Percentiles rank a stretch among this genome's conserved stretches.
Conservation (phyloP, 2,797 vertebrate genomes). For the Melopsittacus undulatus region DNA sequence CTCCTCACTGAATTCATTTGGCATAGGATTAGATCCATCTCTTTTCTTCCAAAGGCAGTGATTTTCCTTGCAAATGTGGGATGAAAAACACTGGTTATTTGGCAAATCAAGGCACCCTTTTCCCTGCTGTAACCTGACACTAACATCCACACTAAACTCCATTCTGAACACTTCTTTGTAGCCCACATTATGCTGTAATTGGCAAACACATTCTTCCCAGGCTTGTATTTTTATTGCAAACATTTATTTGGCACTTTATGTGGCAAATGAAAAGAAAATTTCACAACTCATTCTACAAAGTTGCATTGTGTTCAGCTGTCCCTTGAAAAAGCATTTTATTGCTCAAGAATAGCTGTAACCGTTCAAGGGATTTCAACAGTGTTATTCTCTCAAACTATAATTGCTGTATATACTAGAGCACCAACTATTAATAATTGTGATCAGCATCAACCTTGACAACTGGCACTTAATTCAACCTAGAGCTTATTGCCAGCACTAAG, state of each 20-base stretch:
- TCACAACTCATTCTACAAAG: constrained; percentile 57
- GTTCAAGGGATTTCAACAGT: constrained; percentile 42
- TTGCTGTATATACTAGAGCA: neutral
- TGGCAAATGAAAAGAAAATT: constrained; percentile 57
- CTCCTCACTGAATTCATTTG: neutral
- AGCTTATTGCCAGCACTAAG: neutral
- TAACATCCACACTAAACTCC: neutral
- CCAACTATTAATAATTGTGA: neutral
- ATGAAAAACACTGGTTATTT: neutral
- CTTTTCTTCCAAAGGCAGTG: neutral
- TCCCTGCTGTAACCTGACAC: constrained; percentile 51
- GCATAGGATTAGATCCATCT: neutral
- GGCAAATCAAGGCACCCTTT: constrained; percentile 28
- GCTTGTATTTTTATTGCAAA: constrained; percentile 56
- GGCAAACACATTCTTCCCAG: constrained; percentile 43
- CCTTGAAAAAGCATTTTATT: constrained; percentile 56
- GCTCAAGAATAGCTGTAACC: constrained; percentile 58
- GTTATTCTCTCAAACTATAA: neutral
- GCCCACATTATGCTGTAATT: constrained; percentile 4
- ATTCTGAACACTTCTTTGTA: constrained; percentile 50
- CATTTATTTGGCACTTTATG: constrained; percentile 41
- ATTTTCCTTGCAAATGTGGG: constrained; percentile 10
- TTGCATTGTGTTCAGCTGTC: constrained; percentile 29
- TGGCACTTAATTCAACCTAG: neutral
- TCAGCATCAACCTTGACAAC: neutral